These are phyloP conservation scores for Rhinolophus sinicus DNA, from an alignment of 2,113 vertebrate genomes.

Conservation along the genomic window DNA sequence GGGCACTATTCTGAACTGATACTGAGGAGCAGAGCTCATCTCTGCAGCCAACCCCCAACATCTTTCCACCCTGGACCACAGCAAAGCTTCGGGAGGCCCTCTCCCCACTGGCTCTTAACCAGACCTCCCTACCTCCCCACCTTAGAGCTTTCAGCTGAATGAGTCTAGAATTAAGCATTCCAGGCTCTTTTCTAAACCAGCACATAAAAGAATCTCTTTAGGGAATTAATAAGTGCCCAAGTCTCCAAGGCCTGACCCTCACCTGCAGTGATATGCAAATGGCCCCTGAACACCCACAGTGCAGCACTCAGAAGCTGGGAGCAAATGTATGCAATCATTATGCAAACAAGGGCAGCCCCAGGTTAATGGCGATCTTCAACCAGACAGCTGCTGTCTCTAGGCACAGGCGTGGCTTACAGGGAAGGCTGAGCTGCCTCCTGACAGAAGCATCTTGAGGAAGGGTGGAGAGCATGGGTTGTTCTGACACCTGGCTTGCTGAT, in stretches of 20 bases:
- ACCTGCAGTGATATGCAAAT: conserved; percentile 67
- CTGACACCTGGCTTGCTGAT: not conserved
- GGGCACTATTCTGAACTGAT: not conserved
- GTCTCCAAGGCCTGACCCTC: conserved; percentile 57
- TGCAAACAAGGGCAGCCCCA: conserved; percentile 71
- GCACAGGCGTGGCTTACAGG: not conserved
- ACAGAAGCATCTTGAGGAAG: conserved; percentile 38
- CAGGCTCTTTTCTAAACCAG: conserved; percentile 38
- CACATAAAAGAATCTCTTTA: conserved; percentile 44
- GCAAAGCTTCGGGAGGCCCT: not conserved
- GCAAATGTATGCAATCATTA: conserved; percentile 69
- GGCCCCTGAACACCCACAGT: conserved; percentile 34
- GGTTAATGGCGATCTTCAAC: conserved; percentile 52
- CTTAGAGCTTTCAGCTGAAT: not conserved
- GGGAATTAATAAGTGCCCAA: conserved; percentile 45
- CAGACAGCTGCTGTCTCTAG: conserved; percentile 57
- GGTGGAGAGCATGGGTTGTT: not conserved
- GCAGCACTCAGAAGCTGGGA: conserved; percentile 15
- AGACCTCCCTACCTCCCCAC: not conserved
- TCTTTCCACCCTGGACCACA: not conserved
- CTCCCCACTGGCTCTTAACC: not conserved
- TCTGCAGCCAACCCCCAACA: not conserved
- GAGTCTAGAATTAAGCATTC: conserved; percentile 19
- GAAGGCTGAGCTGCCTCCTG: not conserved
- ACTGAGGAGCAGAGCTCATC: not conserved